Base-by-base conservation (phyloP, 2,888 invertebrate species). In the Acanthacorydalis orientalis region DNA sequence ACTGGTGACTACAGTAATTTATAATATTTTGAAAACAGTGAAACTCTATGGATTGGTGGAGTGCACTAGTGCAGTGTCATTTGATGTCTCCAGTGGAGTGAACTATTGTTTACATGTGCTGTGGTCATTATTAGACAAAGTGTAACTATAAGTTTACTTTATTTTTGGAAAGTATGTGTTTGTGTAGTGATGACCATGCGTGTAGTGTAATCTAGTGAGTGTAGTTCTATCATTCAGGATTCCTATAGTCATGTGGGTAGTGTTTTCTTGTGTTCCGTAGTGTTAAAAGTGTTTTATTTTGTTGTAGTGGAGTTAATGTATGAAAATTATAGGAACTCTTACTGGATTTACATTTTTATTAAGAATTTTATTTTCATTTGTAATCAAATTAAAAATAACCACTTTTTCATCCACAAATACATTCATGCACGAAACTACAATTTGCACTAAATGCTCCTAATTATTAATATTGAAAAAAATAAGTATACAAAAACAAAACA, bases 221-320 rank as follows among this genome's bases (percentile, higher is more conserved):
- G 38, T 46, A 46, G 39, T 46, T 46, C 46, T 39, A 32, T 46
- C 46, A 46, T 15, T 46, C 46, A 46, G 46, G 46, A 46, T 46
- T 46, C 46, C 39, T 10, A 31, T 14, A 37, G 37, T n/a, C 37
- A 37, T 12, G 14, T 37, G n/a, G n/a, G 37, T 37, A 37, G 37
- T 31, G 31, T 42, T 42, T 42, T 10, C 12, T 42, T 42, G 23
- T 16, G 31, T 42, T 41, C n/a, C 23, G 16, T 31, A n/a, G 12
- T 42, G 12, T 42, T 16, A 23, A 31, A 42, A 42, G 16, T 42
- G 16, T 42, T 23, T 23, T 23, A 23, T 23, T 23, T 23, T 23
- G 23, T 23, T 23, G 23, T 15, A 38, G 15, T 38, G 15, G 38
- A 15, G 38, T 15, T 38, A 14, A 38, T 38, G 9, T 15, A 37